A percentile compares a stretch with the other conserved stretches of the same genome.
Conservation (phyloP, 2,797 vertebrate genomes). For the Chrysolophus pictus region DNA sequence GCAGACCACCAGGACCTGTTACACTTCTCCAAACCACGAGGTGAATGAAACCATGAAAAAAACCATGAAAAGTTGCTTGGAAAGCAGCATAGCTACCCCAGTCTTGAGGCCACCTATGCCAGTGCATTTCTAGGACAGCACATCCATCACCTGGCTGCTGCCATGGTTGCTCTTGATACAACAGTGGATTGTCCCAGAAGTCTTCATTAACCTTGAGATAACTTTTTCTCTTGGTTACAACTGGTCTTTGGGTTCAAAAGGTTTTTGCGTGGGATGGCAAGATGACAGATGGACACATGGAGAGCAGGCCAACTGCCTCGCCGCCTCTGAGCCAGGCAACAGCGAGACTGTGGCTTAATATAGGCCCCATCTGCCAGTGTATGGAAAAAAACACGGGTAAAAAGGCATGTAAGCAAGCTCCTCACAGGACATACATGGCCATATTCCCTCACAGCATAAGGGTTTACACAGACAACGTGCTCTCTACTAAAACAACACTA, state of each 20-base stretch:
- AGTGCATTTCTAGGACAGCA: rapidly evolving
- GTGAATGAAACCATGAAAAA: background rate
- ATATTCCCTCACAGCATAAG: rapidly evolving
- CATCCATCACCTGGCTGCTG: background rate
- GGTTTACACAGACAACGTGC: background rate
- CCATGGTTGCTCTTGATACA: background rate
- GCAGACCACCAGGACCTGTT: background rate
- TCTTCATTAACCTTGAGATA: background rate
- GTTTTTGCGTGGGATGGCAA: background rate
- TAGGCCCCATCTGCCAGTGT: background rate
- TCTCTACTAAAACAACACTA: rapidly evolving
- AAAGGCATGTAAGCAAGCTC: background rate
- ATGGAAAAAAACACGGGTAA: background rate
- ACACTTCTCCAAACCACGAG: background rate
- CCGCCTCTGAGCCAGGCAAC: background rate
- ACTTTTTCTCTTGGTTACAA: background rate
- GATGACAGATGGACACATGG: background rate
- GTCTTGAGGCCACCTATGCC: rapidly evolving
- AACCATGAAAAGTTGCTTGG: background rate
- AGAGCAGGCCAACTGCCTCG: background rate
- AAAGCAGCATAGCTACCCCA: background rate
- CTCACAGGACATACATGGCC: rapidly evolving
- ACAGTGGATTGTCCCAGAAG: background rate
- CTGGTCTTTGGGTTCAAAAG: background rate
- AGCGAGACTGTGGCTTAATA: background rate